Percentiles rank a stretch among this genome's conserved stretches.
phyloP scores from a whole-genome alignment of 2,797 vertebrate species.

The Sebastiscus albofasciatus region DNA sequence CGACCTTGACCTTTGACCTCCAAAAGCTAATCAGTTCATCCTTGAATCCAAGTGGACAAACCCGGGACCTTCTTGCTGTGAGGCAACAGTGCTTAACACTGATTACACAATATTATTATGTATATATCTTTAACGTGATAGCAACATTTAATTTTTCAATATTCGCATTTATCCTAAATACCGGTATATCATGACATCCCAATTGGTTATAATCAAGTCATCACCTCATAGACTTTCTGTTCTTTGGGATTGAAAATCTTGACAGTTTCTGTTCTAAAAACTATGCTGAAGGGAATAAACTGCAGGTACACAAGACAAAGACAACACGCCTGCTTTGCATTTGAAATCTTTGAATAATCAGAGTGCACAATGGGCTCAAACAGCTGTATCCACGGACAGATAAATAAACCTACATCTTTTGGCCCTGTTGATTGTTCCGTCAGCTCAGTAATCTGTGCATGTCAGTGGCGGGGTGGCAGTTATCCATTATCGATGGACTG shows the following conservation, averaged over 20 bases:
- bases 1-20: too few relatives aligned
- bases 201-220: not conserved
- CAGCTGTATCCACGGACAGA: slow-evolving; percentile 27
- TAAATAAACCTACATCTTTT: slow-evolving; percentile 37
- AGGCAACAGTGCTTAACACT: too few relatives aligned
- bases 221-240: not conserved
- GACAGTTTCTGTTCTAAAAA: not conserved
- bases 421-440: slow-evolving; percentile 51
- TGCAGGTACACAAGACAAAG: not conserved
- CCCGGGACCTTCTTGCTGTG: accelerated
- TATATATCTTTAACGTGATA: too few relatives aligned
- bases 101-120: too few relatives aligned
- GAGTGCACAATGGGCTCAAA: slow-evolving; percentile 34
- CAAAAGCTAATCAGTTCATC: too few relatives aligned
- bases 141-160: too few relatives aligned
- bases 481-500: slow-evolving; percentile 58
- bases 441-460: slow-evolving; percentile 42
- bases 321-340: slow-evolving; percentile 11
- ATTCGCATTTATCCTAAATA: too few relatives aligned
- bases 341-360: slow-evolving; percentile 18
- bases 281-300: not conserved
- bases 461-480: slow-evolving; percentile 25
- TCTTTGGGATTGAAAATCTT: not conserved
- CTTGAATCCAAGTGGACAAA: too few relatives aligned
- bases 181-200: too few relatives aligned